Base-by-base conservation (phyloP, 2,888 invertebrate genomes). In the Folsomia candida region DNA sequence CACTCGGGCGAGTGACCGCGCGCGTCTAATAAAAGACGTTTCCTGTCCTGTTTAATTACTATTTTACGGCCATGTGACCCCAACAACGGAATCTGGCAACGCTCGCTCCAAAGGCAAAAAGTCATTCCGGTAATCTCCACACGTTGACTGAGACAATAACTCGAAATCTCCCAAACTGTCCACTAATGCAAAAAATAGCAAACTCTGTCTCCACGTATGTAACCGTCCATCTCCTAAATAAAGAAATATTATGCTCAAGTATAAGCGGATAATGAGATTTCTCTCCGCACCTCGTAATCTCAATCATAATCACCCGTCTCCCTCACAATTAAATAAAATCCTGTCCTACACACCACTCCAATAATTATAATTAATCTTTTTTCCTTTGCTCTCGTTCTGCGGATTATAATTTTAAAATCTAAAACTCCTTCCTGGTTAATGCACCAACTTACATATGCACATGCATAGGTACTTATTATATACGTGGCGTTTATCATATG, bases 251-350 rank as follows among this genome's bases (percentile, higher is more conserved):
- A 37, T 37, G 14, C 4, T 37, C 14, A 37, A 37, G 14, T 14
- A 54, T 54, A 54, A 54, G 54, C 54, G 54, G 54, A 54, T 54
- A 54, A 54, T 20, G n/a, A 54, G 54, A 54, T 54, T 54, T 54
- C 20, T 18, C 54, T 11, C 47, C 9, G 47, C 47, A 47, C 47
- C 47, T 47, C 18, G 18, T 47, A 11, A 18, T 47, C 47, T 47
- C 47, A 18, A 20, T 54, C 6, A 20, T 54, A 54, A 20, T 54
- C 18, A 18, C 54, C 22, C 54, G 6, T 20, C 22, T 54, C 20
- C 4, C 22, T 22, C 54, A 54, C 22, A 54, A 14, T 18, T 22
- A 54, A 14, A 4, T 20, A 54, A 20, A 4, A n/a, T n/a, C n/a
- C n/a, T 6, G 20, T 20, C 4, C 18, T 54, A 22, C 18, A n/a